A percentile compares a stretch with the other conserved stretches of the same genome.
Evolutionary conservation across 2,888 invertebrate species (phyloP).

Genomic region (Esperia sulphurella): DNA sequence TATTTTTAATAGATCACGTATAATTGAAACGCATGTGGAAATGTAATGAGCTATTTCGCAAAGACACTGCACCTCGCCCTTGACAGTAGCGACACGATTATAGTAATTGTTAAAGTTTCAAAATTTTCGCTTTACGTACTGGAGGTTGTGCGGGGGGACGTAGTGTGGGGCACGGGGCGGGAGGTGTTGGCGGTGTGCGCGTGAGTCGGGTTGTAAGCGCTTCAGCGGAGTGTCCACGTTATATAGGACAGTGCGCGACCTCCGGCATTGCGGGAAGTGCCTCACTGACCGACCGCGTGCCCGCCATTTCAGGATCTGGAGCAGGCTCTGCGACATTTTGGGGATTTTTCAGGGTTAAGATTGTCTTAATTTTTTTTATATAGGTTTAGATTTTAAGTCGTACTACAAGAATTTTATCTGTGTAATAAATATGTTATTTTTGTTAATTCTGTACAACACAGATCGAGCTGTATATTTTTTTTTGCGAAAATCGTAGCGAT

Average conservation of each 20-base stretch:
- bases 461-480: no score
- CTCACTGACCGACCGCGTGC: neutral
- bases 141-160: conserved; percentile 26
- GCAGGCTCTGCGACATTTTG: neutral
- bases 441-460: no score
- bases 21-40: conserved; percentile 26
- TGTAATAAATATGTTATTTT: no score
- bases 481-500: no score
- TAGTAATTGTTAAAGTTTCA: conserved; percentile 29
- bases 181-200: conserved; percentile 53
- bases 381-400: no score
- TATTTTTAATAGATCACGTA: conserved; percentile 41
- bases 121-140: conserved; percentile 56
- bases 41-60: conserved; percentile 34
- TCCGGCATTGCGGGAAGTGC: conserved; percentile 58
- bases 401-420: no score
- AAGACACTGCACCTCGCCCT: conserved; percentile 32
- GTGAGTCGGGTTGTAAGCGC: conserved; percentile 60
- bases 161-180: conserved; percentile 28
- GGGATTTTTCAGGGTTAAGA: no score
- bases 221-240: conserved; percentile 56
- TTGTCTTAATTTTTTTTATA: no score
- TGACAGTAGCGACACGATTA: conserved; percentile 34
- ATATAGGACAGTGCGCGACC: conserved; percentile 72
- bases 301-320: neutral